Base-by-base conservation (phyloP, 2,797 vertebrate genomes). In the Fratercula arctica region DNA sequence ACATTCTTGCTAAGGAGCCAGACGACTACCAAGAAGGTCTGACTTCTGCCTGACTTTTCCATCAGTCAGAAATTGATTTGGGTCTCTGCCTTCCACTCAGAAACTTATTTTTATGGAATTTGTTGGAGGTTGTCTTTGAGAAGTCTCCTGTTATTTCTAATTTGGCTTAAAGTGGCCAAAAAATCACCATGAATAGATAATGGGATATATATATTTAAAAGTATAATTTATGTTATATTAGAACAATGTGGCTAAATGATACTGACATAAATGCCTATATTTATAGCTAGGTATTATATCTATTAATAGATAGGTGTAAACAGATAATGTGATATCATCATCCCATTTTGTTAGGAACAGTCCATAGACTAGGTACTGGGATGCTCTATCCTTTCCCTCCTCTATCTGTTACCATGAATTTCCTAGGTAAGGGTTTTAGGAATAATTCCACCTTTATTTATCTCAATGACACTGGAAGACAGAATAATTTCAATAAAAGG, bases 341-440 rank as follows among this genome's bases (percentile, higher is more conserved):
- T 29, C 54, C 14, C 13, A 19, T 53, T 80, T 72, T 69, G 21
- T 66, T 61, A 69, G 24, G 21, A 95, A 51, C 1, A 43, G 29
- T 11, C 31, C n/a, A 11, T 5, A 4, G n/a, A 5, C 14, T 26
- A 83, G 50, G 18, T 64, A 54, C 5, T 3, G 0, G 17, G 5
- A 50, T 50, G 8, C 7, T 70, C 25, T 50, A 7, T 77, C 11
- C 14, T 17, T 70, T 74, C 31, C 5, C 4, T 64, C 10, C 51
- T 54, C 25, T 59, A 12, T 70, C 29, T 79, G 7, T 11, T n/a
- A 23, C 39, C 10, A 48, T 33, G 11, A 79, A 56, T 61, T 83
- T 79, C 33, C 26, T 60, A 64, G 13, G 16, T 28, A 76, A 83
- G 8, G 1, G 2, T 20, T 83, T 88, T 83, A 45, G 67, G 72